These are phyloP conservation scores for Anastatus disparis DNA, from an alignment of 1,140 invertebrate species.

Conservation along the genomic window DNA sequence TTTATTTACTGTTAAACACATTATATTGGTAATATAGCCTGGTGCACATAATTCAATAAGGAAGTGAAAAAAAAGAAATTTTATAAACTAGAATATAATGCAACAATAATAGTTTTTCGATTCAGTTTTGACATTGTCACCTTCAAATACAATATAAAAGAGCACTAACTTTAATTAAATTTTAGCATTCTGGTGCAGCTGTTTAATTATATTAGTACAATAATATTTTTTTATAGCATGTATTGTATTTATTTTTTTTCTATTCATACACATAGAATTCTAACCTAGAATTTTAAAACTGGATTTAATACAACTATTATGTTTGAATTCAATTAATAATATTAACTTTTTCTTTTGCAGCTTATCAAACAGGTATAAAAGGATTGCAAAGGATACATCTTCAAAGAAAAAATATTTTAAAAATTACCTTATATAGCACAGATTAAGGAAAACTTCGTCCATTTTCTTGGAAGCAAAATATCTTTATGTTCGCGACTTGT, in stretches of 20 bases:
- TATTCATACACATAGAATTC: neutral
- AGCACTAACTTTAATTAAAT: neutral
- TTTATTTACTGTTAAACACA: neutral
- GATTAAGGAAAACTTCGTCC: conserved; percentile 21
- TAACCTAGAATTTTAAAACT: neutral
- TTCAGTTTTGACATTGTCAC: neutral
- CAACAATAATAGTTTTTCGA: neutral
- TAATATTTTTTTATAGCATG: neutral
- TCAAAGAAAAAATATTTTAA: neutral
- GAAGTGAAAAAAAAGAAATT: too few species aligned
- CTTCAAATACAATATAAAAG: neutral
- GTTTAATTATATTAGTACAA: neutral
- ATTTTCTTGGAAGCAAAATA: conserved; percentile 36
- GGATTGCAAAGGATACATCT: neutral
- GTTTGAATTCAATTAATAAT: neutral
- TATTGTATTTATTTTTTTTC: conserved; percentile 1
- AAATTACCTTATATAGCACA: conserved; percentile 36
- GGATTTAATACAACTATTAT: neutral
- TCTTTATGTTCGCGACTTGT: neutral
- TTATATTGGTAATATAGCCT: neutral
- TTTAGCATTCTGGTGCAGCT: neutral
- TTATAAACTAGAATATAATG: too few species aligned
- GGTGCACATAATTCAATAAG: too few species aligned
- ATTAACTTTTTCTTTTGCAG: neutral
- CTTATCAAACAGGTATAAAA: neutral